Evolutionary conservation across 2,113 vertebrate species (phyloP), one percentile per base, ranked within the genome.

Genomic region (Haemorhous mexicanus): DNA sequence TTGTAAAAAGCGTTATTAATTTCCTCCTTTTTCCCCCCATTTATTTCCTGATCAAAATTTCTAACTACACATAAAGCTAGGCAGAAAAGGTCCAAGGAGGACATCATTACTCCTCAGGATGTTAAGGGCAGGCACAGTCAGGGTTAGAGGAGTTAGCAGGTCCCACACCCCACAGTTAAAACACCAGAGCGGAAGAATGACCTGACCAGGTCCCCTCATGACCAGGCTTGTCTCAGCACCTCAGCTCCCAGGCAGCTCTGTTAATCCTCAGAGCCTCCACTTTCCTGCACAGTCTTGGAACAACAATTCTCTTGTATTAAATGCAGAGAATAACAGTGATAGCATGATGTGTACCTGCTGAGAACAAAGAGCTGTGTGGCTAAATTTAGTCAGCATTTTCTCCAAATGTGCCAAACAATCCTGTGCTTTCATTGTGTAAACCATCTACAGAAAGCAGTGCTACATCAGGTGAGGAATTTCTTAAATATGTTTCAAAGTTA

Each of bases 21-120:
- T 74, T 55, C 35, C 33, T 30, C 63, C 13, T 28, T 41, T 61
- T 8, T 12, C 4, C 0, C 2, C 37, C 9, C 5, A 0, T 73
- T 80, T 49, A 78, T 84, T 81, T 77, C 46, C 28, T 49, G 24
- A 84, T 77, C 7, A 43, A 33, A 61, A 78, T 46, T 44, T 35
- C 66, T 76, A 74, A 43, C 6, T 10, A 43, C 21, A 43, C 11
- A 53, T 35, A 61, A 68, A 84, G 39, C 33, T 18, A 43, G 33
- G 33, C 27, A 90, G 62, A 58, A 74, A 74, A 27, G 3, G 13
- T 69, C 28, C 22, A 49, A 20, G 16, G 46, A 70, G 26, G 21
- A 28, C 24, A 37, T 61, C 3, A 27, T 61, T 72, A 27, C 24
- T 76, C 18, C 44, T 41, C 41, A 74, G 35, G 41, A 19, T 20